Evolutionary conservation across 2,113 vertebrate species (phyloP).

Genomic region (Alethe diademata): DNA sequence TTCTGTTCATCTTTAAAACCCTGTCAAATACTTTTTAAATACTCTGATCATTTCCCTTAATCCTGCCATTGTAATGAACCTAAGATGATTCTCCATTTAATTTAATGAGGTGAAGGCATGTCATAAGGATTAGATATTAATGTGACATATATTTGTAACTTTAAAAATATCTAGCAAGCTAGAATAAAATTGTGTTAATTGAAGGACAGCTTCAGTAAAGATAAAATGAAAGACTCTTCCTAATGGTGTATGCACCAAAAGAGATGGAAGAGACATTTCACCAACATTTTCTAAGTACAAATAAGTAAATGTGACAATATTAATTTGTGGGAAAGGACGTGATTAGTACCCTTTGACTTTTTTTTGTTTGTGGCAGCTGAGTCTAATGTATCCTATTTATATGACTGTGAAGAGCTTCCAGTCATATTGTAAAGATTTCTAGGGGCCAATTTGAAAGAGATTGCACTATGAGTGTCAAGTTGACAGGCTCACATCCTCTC

Average conservation of each 20-base stretch:
- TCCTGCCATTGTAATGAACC: not conserved
- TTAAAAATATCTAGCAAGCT: not conserved
- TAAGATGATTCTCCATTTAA: not conserved
- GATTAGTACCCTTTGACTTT: not conserved
- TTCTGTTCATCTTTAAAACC: not conserved
- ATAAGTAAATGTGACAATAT: constrained; percentile 4
- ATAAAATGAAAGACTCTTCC: not conserved
- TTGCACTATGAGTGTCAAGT: not conserved
- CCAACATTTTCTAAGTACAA: not conserved
- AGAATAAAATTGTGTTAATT: not conserved
- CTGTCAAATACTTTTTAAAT: not conserved
- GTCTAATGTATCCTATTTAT: constrained; percentile 3
- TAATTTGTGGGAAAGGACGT: constrained; percentile 19
- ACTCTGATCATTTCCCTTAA: not conserved
- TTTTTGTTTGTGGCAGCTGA: not conserved
- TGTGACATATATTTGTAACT: not conserved
- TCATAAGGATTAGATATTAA: not conserved
- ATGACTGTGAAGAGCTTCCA: constrained; percentile 25
- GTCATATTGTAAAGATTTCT: constrained; percentile 39
- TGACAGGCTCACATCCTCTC: constrained; percentile 47
- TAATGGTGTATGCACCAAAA: not conserved
- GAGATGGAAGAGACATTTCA: constrained; percentile 10
- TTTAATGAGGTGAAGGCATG: not conserved
- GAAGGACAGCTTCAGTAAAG: constrained; percentile 8
- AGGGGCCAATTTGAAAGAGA: constrained; percentile 36